Conservation (phyloP, 2,888 invertebrate species). For the Schizaphis graminum region DNA sequence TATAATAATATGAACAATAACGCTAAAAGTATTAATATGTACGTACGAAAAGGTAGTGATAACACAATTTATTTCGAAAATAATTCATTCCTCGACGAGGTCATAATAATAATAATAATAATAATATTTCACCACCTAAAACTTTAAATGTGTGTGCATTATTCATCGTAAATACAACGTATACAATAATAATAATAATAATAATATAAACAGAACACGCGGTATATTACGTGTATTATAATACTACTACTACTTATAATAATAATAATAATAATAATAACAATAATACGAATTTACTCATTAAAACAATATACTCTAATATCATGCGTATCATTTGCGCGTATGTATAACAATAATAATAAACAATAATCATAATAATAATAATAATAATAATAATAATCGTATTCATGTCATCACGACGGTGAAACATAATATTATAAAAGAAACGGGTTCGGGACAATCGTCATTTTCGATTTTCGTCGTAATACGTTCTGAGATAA, state of each 20-base stretch:
- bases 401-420: background rate
- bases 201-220: background rate
- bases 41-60: background rate
- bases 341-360: conserved; percentile 48
- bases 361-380: conserved; percentile 8
- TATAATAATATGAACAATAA: background rate
- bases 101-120: background rate
- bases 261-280: background rate
- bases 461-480: background rate
- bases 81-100: conserved; percentile 9
- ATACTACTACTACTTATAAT: background rate
- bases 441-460: background rate
- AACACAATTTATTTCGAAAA: background rate
- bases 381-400: background rate
- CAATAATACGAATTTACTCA: conserved; percentile 57
- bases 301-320: conserved; percentile 9
- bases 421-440: background rate
- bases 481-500: background rate
- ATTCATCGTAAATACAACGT: background rate
- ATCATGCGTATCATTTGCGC: background rate
- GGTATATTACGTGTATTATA: background rate
- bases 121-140: conserved; percentile 19
- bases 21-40: conserved; percentile 15
- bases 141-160: background rate
- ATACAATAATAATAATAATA: conserved; percentile 17